A percentile compares a stretch with the other conserved stretches of the same genome.
Evolutionary conservation across 2,888 invertebrate genomes (phyloP).

Genomic region (Trichopria drosophilae): DNA sequence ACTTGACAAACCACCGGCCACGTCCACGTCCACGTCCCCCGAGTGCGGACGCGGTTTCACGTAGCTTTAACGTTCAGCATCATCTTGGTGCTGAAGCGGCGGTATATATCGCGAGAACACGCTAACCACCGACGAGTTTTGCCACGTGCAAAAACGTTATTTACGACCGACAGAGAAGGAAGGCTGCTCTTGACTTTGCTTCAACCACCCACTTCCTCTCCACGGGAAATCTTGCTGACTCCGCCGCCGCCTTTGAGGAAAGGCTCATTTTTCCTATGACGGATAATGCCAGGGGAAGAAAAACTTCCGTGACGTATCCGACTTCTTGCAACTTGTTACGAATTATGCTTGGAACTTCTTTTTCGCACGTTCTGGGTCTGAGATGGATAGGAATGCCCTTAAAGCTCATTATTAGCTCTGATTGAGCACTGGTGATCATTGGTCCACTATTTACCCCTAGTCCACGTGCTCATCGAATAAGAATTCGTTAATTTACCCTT

Average conservation of each 20-base stretch:
- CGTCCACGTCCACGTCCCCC: slow-evolving; percentile 29
- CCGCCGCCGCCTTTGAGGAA: slow-evolving; percentile 14
- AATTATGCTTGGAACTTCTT: too few relatives aligned
- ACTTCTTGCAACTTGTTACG: too few relatives aligned
- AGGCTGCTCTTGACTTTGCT: slow-evolving; percentile 27
- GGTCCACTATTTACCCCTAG: too few relatives aligned
- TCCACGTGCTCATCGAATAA: too few relatives aligned
- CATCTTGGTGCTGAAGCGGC: slow-evolving; percentile 31
- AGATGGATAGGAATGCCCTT: too few relatives aligned
- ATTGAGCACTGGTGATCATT: too few relatives aligned
- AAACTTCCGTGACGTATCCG: too few relatives aligned
- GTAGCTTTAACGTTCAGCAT: slow-evolving; percentile 36
- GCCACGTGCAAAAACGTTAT: slow-evolving; percentile 48
- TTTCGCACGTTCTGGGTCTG: too few relatives aligned
- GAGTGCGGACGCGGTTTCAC: slow-evolving; percentile 35
- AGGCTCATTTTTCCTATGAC: too few relatives aligned
- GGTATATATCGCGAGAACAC: slow-evolving; percentile 24
- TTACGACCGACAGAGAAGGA: slow-evolving; percentile 43
- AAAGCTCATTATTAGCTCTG: too few relatives aligned
- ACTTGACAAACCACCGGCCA: slow-evolving; percentile 39
- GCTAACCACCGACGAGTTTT: slow-evolving; percentile 29
- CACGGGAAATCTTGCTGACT: slow-evolving; percentile 3
- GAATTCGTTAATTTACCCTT: too few relatives aligned
- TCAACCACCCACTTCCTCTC: slow-evolving; percentile 17
- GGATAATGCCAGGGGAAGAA: slow-evolving; percentile 13